Evolutionary conservation across 2,888 invertebrate species (phyloP), one percentile per base, ranked within the genome.

Genomic region (Chalcis sispes): DNA sequence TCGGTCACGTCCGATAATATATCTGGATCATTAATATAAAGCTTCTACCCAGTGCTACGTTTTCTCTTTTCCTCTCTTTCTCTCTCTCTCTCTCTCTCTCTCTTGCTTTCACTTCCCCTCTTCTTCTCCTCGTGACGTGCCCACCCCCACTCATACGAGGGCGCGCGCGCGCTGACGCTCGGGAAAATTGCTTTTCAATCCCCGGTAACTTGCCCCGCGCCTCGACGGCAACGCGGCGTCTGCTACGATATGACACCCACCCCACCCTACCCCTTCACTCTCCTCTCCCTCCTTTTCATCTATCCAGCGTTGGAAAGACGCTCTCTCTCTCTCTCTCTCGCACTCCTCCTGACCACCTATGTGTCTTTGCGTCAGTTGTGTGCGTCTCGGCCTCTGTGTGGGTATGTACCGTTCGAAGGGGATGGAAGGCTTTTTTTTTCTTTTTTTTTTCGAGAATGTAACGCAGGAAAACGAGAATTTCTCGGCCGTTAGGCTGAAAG

Each of bases 1-100:
- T 88, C 88, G 88, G 88, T 88, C 88, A 88, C 88, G 88, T 88
- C 88, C 88, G 88, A 88, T 88, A 88, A 88, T 88, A 88, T 88
- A 88, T 88, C 88, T 88, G 88, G 88, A 88, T 88, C 88, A 88
- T 88, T 88, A 88, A 88, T 88, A 88, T 88, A 88, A 88, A 88
- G 88, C 88, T 83, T 82, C 82, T 84, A 82, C 81, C 85, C 82
- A 7, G 36, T 10, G 82, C 79, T 83, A 81, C 82, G 84, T 82
- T 75, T 79, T 78, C 81, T 77, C 78, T 66, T 85, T 71, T 42
- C n/a, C 50, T 50, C 56, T 50, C 69, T 27, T 20, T 32, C 84
- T 81, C 82, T n/a, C n/a, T 84, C 10, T 36, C 36, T 36, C 4
- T 36, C 36, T 36, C 36, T 10, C 36, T 36, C 36, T 36, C 10